These are phyloP conservation scores for Trogon melanurus DNA, from an alignment of 2,113 vertebrate species.

Conservation along the genomic window DNA sequence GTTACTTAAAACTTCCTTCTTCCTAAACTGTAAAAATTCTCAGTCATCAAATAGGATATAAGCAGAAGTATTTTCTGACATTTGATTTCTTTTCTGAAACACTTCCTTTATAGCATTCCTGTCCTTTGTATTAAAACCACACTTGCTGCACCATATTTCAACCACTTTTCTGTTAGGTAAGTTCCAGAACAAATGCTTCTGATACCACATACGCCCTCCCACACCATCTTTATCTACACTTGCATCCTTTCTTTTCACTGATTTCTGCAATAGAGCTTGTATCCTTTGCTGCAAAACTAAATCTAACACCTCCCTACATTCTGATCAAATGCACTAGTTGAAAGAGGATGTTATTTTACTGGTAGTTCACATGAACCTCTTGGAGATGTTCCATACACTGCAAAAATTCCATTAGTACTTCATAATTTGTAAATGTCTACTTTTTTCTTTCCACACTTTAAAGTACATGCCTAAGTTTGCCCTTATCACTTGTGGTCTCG, in stretches of 20 bases:
- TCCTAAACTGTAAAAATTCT: not conserved
- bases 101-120: not conserved
- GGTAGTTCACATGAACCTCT: not conserved
- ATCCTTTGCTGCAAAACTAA: not conserved
- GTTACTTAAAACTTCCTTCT: not conserved
- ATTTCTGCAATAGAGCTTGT: not conserved
- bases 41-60: not conserved
- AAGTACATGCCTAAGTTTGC: not conserved
- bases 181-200: not conserved
- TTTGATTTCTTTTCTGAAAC: not conserved
- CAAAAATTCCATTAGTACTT: slow-evolving; percentile 12
- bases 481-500: not conserved
- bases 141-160: not conserved
- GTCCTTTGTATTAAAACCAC: not conserved
- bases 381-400: not conserved
- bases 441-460: not conserved
- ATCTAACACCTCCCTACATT: not conserved
- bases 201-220: slow-evolving; percentile 20
- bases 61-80: not conserved
- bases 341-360: not conserved
- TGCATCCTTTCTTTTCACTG: slow-evolving; percentile 1
- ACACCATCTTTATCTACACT: slow-evolving; percentile 10
- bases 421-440: not conserved
- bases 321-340: slow-evolving; percentile 5
- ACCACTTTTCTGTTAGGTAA: slow-evolving; percentile 1